Percentiles rank a stretch among this genome's conserved stretches.
phyloP scores from a whole-genome alignment of 2,113 vertebrate genomes.

The Ameiurus melas region DNA sequence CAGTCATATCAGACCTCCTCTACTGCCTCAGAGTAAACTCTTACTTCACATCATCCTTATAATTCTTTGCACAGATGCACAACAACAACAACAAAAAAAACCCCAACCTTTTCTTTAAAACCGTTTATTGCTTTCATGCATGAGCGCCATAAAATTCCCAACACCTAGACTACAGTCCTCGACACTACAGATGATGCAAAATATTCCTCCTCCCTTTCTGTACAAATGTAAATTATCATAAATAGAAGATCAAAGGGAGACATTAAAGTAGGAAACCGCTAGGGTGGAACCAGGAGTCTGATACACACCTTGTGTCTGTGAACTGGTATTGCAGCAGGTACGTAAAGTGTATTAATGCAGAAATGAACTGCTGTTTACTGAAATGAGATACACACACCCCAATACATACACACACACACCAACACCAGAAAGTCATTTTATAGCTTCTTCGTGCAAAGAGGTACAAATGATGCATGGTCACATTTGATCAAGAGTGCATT shows the following conservation, averaged over 20 bases:
- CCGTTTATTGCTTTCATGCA: slow-evolving; percentile 84
- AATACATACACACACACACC: not conserved
- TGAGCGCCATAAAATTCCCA: slow-evolving; percentile 72
- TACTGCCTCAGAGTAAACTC: not conserved
- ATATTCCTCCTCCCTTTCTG: slow-evolving; percentile 51
- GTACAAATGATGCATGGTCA: slow-evolving; percentile 66
- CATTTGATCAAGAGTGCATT: slow-evolving; percentile 61
- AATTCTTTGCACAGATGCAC: not conserved
- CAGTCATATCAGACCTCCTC: not conserved
- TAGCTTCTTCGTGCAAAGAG: slow-evolving; percentile 71
- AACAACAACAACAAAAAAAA: not conserved
- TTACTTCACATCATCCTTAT: not conserved
- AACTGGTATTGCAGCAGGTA: slow-evolving; percentile 64
- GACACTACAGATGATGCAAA: slow-evolving; percentile 78
- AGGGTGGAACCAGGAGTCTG: slow-evolving; percentile 25
- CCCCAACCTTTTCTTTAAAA: slow-evolving; percentile 70
- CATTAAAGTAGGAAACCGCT: slow-evolving; percentile 41
- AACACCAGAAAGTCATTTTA: slow-evolving; percentile 54
- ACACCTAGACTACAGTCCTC: slow-evolving; percentile 58
- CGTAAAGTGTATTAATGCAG: slow-evolving; percentile 72
- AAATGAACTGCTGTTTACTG: slow-evolving; percentile 64
- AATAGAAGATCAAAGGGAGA: slow-evolving; percentile 69
- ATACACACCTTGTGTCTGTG: slow-evolving; percentile 55
- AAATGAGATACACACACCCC: slow-evolving; percentile 54
- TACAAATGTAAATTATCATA: slow-evolving; percentile 74